Evolutionary conservation across 2,888 invertebrate genomes (phyloP).

Genomic region (Polydrusus pterygomalis): DNA sequence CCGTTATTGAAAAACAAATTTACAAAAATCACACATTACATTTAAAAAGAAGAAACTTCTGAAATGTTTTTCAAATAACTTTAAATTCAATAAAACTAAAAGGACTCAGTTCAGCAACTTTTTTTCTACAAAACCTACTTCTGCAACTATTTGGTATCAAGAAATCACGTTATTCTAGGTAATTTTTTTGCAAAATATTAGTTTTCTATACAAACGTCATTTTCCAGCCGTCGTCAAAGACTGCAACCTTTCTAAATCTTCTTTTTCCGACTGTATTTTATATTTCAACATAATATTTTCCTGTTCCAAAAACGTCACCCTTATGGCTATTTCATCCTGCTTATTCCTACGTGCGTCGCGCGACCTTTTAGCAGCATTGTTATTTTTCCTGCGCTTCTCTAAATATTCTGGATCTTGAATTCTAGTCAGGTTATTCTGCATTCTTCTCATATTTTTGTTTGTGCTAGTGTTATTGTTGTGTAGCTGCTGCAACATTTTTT

Average conservation of each 20-base stretch:
- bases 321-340: slow-evolving; percentile 93
- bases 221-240: slow-evolving; percentile 30
- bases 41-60: too few species aligned
- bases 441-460: slow-evolving; percentile 84
- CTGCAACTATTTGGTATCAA: not conserved
- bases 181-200: too few species aligned
- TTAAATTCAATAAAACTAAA: too few species aligned
- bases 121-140: too few species aligned
- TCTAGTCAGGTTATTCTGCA: slow-evolving; percentile 72
- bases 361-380: slow-evolving; percentile 95
- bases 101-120: too few species aligned
- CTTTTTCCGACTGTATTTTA: slow-evolving; percentile 59
- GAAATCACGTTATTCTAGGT: not conserved
- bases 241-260: slow-evolving; percentile 62
- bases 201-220: slow-evolving; percentile 5
- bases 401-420: slow-evolving; percentile 85
- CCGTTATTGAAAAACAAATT: too few species aligned
- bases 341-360: slow-evolving; percentile 91
- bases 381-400: slow-evolving; percentile 92
- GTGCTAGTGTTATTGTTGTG: slow-evolving; percentile 73
- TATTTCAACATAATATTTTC: slow-evolving; percentile 85
- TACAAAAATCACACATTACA: too few species aligned
- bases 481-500: slow-evolving; percentile 81
- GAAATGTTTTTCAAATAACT: too few species aligned
- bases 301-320: slow-evolving; percentile 90